phyloP scores from a whole-genome alignment of 2,888 invertebrate genomes.

The Archaeoteleia sp. region DNA sequence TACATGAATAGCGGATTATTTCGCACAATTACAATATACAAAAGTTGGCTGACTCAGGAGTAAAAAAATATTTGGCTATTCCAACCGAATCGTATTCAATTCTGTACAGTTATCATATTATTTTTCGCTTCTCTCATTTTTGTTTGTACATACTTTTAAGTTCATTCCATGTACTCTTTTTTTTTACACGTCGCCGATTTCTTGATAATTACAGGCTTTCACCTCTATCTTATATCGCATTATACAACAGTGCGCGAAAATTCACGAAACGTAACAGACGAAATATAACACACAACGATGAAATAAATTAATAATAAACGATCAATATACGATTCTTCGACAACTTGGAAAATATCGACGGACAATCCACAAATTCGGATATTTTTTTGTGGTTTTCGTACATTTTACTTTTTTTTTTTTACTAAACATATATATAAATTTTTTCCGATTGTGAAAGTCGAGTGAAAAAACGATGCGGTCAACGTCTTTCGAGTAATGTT shows the following conservation, averaged over 20 bases:
- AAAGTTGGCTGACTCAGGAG: neutral
- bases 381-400: neutral
- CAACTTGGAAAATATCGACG: conserved; percentile 7
- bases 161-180: conserved; percentile 31
- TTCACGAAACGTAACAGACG: conserved; percentile 39
- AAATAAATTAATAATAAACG: conserved; percentile 41
- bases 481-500: conserved; percentile 28
- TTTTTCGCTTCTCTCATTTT: conserved; percentile 11
- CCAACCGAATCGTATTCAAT: conserved; percentile 8
- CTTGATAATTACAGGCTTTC: conserved; percentile 52
- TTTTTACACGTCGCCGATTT: conserved; percentile 47
- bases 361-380: conserved; percentile 5
- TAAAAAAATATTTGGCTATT: conserved; percentile 1
- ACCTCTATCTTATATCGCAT: conserved; percentile 36
- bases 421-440: too few relatives aligned
- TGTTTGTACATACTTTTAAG: conserved; percentile 26
- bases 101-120: conserved; percentile 27
- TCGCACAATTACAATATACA: too few relatives aligned
- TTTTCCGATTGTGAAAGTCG: conserved; percentile 1
- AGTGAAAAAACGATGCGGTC: conserved; percentile 41
- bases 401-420: conserved; percentile 17
- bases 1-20: too few relatives aligned
- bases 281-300: conserved; percentile 37
- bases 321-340: too few relatives aligned
- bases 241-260: conserved; percentile 41